These are phyloP conservation scores for Micropterix aruncella DNA, from an alignment of 2,888 invertebrate genomes.

Conservation along the genomic window DNA sequence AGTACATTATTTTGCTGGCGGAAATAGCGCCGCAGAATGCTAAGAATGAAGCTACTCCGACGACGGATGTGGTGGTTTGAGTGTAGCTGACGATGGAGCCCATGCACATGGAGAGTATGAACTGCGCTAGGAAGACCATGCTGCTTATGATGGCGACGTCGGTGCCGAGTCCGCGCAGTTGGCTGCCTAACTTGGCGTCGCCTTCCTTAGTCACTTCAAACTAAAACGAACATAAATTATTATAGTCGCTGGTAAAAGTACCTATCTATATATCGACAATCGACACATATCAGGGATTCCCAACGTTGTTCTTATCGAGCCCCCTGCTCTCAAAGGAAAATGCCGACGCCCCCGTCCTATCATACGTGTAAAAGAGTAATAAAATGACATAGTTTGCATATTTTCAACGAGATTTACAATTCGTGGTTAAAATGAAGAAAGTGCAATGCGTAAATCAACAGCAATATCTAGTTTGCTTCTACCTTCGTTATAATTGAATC, in stretches of 20 bases:
- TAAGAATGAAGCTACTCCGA: constrained; percentile 69
- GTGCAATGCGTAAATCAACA: too few relatives aligned
- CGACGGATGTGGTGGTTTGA: constrained; percentile 81
- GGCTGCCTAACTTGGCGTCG: constrained; percentile 36
- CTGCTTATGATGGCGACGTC: constrained; percentile 90
- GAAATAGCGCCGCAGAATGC: constrained; percentile 74
- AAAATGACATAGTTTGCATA: too few relatives aligned
- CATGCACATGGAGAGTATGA: constrained; percentile 75
- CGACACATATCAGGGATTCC: too few relatives aligned
- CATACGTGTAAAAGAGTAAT: too few relatives aligned
- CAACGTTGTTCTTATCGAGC: too few relatives aligned
- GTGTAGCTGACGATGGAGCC: constrained; percentile 67
- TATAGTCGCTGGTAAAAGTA: constrained; percentile 2
- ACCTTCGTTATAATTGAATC: too few relatives aligned
- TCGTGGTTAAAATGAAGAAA: too few relatives aligned
- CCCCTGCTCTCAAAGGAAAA: too few relatives aligned
- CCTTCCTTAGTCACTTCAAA: constrained; percentile 44
- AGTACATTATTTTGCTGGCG: constrained; percentile 80
- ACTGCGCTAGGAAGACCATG: constrained; percentile 93
- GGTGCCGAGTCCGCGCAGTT: constrained; percentile 82
- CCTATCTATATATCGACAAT: too few relatives aligned
- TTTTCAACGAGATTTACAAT: too few relatives aligned
- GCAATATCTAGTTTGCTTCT: too few relatives aligned
- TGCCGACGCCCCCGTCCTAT: too few relatives aligned
- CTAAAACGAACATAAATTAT: constrained; percentile 21